Conservation (phyloP, 2,113 vertebrate genomes). For the Oceanodroma tethys region DNA sequence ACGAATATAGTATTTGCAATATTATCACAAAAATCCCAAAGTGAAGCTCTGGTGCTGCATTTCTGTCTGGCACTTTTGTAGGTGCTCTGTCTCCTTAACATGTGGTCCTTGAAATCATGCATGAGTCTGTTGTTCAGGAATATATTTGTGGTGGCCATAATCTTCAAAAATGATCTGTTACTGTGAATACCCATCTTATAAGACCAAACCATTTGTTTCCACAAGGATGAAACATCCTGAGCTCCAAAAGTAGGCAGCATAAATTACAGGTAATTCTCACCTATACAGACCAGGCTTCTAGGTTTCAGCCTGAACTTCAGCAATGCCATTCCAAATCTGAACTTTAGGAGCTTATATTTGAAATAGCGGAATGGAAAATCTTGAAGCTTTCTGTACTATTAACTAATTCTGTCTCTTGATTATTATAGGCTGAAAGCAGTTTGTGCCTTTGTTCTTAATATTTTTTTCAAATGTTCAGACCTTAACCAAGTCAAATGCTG, state of each 20-base stretch:
- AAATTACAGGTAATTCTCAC: background rate
- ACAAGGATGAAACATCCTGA: background rate
- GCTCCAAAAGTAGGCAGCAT: background rate
- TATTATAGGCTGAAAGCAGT: background rate
- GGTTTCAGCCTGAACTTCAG: background rate
- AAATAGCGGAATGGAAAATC: background rate
- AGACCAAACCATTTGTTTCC: background rate
- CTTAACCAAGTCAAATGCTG: background rate
- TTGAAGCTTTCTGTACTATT: background rate
- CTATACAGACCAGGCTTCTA: background rate
- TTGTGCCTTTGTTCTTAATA: background rate
- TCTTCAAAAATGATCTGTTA: background rate
- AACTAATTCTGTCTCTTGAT: background rate
- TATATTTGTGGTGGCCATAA: background rate
- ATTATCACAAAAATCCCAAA: background rate
- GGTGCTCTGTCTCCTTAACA: background rate
- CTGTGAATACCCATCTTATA: background rate
- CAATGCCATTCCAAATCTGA: background rate
- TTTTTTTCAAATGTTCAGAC: background rate
- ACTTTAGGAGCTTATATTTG: background rate
- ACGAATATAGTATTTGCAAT: background rate
- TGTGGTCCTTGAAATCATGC: background rate
- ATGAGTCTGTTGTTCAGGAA: background rate
- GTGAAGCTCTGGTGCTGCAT: background rate
- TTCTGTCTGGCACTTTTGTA: background rate